Conservation (phyloP, 1,140 invertebrate genomes). For the Aleiodes sp. region DNA sequence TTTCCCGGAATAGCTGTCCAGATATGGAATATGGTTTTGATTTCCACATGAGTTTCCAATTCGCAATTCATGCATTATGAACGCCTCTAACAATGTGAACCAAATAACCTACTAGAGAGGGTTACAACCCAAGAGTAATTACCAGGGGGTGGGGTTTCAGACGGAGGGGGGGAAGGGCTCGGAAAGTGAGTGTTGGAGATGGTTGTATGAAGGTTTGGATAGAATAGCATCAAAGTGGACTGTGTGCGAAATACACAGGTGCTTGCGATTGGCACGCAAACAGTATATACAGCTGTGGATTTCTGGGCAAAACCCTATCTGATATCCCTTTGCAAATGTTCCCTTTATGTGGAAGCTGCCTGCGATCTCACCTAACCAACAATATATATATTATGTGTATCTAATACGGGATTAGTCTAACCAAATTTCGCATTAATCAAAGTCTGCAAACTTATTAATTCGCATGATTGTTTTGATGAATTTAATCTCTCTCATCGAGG, state of each 20-base stretch:
- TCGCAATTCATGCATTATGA: background rate
- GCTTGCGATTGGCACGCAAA: constrained; percentile 7
- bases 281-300: background rate
- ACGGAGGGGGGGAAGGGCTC: no score
- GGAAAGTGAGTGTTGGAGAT: no score
- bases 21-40: background rate
- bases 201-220: no score
- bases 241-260: background rate
- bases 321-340: constrained; percentile 5
- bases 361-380: background rate
- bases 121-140: constrained; percentile 2
- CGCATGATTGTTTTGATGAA: no score
- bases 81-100: background rate
- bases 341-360: background rate
- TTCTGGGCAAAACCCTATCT: background rate
- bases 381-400: background rate
- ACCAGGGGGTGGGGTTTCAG: background rate
- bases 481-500: no score
- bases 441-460: background rate
- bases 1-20: no score
- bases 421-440: background rate
- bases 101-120: background rate
- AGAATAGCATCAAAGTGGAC: background rate
- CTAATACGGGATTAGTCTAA: background rate
- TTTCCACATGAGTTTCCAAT: background rate